Conservation (phyloP, 1,140 invertebrate species). For the Neomicropteryx cornuta region DNA sequence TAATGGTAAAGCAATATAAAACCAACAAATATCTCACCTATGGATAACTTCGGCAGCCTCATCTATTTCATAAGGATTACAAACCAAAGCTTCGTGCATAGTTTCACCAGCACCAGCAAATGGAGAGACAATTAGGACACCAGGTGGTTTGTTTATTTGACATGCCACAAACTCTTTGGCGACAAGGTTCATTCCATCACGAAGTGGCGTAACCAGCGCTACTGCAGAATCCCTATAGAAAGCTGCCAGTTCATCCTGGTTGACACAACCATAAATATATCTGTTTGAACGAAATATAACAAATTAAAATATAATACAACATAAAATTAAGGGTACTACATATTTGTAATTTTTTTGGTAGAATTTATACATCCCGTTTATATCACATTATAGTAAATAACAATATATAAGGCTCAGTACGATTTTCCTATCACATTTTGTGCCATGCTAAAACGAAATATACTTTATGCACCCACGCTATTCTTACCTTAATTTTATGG, state of each 20-base stretch:
- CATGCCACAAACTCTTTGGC: slow-evolving; percentile 90
- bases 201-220: slow-evolving; percentile 72
- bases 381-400: too few species aligned
- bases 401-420: too few species aligned
- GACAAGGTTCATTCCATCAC: slow-evolving; percentile 90
- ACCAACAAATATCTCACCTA: too few species aligned
- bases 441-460: too few species aligned
- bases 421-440: too few species aligned
- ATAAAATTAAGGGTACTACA: not conserved
- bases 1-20: too few species aligned
- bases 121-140: slow-evolving; percentile 79
- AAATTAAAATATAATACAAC: not conserved
- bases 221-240: slow-evolving; percentile 79
- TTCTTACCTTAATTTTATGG: too few species aligned
- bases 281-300: slow-evolving; percentile 20
- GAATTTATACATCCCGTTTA: too few species aligned
- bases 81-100: slow-evolving; percentile 83
- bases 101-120: slow-evolving; percentile 85
- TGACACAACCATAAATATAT: slow-evolving; percentile 83
- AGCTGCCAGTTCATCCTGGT: slow-evolving; percentile 73
- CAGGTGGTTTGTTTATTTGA: slow-evolving; percentile 76
- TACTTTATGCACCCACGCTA: too few species aligned
- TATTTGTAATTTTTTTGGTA: too few species aligned
- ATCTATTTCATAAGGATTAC: slow-evolving; percentile 84
- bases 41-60: slow-evolving; percentile 79